Evolutionary conservation across 2,113 vertebrate species (phyloP).

Genomic region (Cottus gobio): DNA sequence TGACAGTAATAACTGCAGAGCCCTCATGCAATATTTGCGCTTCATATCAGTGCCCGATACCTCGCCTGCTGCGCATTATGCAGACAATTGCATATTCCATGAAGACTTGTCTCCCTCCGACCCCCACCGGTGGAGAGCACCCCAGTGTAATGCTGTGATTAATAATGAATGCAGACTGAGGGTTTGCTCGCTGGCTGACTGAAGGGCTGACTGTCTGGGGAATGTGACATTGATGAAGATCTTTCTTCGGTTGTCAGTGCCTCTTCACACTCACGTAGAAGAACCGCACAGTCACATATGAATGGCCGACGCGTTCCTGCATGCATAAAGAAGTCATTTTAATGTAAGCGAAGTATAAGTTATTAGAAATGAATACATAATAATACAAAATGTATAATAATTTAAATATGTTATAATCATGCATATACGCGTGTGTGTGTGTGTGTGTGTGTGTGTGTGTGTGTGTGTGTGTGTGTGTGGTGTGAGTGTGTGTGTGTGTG

Average conservation of each 20-base stretch:
- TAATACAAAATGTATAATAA: too few relatives aligned
- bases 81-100: constrained; percentile 72
- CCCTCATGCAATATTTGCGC: constrained; percentile 56
- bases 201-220: constrained; percentile 51
- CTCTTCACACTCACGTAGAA: constrained; percentile 14
- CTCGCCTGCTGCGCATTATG: constrained; percentile 56
- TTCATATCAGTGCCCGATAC: constrained; percentile 22
- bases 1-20: constrained; percentile 41
- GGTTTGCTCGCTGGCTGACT: constrained; percentile 43
- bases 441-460: too few relatives aligned
- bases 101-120: constrained; percentile 47
- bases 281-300: constrained; percentile 10
- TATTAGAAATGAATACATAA: too few relatives aligned
- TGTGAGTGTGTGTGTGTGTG: too few relatives aligned
- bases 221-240: constrained; percentile 58
- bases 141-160: constrained; percentile 64
- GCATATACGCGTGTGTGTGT: too few relatives aligned
- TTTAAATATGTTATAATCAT: too few relatives aligned
- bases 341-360: too few relatives aligned
- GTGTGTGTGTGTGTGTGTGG: too few relatives aligned
- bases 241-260: constrained; percentile 39
- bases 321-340: not conserved
- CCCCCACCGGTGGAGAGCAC: constrained; percentile 39
- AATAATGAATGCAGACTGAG: constrained; percentile 73
- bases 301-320: not conserved